These are phyloP conservation scores for Actinopyga echinites DNA, from an alignment of 53 echinoderm and acorn worm species.

Conservation along the genomic window DNA sequence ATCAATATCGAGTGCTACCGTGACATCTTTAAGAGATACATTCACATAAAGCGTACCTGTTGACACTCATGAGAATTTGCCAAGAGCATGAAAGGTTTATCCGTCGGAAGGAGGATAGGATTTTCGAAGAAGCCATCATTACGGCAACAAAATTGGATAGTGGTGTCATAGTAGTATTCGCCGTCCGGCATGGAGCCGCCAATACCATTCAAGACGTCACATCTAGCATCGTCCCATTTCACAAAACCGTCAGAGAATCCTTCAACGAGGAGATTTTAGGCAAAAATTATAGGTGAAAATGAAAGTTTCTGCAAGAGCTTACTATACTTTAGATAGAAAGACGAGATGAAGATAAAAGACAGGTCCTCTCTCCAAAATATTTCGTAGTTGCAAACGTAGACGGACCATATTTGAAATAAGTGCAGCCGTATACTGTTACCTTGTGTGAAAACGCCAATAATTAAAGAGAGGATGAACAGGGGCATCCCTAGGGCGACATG, in stretches of 20 bases:
- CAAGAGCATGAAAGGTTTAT: slow-evolving; percentile 57
- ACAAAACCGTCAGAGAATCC: slow-evolving; percentile 6
- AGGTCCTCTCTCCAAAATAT: too few relatives aligned
- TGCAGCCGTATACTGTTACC: too few relatives aligned
- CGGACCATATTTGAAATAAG: too few relatives aligned
- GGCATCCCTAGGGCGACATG: too few relatives aligned
- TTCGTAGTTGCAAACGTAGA: too few relatives aligned
- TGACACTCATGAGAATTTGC: slow-evolving; percentile 59
- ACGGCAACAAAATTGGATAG: slow-evolving; percentile 66
- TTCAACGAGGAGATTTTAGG: background rate
- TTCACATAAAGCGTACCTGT: slow-evolving; percentile 54
- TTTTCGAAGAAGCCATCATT: slow-evolving; percentile 43
- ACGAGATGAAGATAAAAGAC: too few relatives aligned
- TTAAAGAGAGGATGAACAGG: too few relatives aligned
- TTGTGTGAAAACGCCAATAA: too few relatives aligned
- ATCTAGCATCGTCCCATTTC: slow-evolving; percentile 32
- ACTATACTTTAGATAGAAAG: too few relatives aligned
- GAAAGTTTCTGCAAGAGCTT: too few relatives aligned
- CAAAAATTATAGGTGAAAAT: too few relatives aligned
- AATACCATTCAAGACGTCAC: background rate
- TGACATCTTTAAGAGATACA: too few relatives aligned
- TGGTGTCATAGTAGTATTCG: slow-evolving; percentile 52
- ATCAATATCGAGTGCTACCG: background rate
- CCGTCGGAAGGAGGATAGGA: slow-evolving; percentile 57
- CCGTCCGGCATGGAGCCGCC: slow-evolving; percentile 55